These are phyloP conservation scores for Leptinotarsa texana DNA, from an alignment of 1,140 invertebrate species.

Conservation along the genomic window DNA sequence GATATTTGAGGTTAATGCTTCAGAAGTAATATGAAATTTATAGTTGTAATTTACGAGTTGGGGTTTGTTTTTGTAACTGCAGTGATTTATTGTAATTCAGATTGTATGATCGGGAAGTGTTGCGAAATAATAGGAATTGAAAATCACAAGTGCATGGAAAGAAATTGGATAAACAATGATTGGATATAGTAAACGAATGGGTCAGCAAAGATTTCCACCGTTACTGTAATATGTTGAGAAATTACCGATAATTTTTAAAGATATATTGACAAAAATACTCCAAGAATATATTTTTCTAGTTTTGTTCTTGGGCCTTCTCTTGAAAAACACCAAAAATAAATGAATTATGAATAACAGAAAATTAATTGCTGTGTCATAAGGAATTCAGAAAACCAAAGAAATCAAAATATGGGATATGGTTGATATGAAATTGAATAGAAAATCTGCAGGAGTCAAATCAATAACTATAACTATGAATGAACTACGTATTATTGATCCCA, in stretches of 20 bases:
- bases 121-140: constrained; percentile 4
- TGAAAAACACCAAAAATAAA: too few species aligned
- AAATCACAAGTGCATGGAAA: not conserved
- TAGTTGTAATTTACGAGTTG: constrained; percentile 31
- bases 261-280: not conserved
- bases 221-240: not conserved
- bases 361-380: too few species aligned
- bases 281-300: too few species aligned
- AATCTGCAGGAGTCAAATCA: too few species aligned
- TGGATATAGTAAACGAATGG: not conserved
- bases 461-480: too few species aligned
- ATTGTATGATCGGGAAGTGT: not conserved
- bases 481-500: too few species aligned
- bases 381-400: too few species aligned
- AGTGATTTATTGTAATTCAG: constrained; percentile 18
- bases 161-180: not conserved
- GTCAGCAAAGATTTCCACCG: not conserved
- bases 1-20: constrained; percentile 40
- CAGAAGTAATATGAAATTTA: constrained; percentile 37
- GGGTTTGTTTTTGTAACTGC: constrained; percentile 17
- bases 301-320: too few species aligned
- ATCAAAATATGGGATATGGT: too few species aligned
- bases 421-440: too few species aligned
- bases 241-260: not conserved
- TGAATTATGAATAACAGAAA: too few species aligned